Conservation (phyloP, 1,140 invertebrate species). For the Telenomus remus region DNA sequence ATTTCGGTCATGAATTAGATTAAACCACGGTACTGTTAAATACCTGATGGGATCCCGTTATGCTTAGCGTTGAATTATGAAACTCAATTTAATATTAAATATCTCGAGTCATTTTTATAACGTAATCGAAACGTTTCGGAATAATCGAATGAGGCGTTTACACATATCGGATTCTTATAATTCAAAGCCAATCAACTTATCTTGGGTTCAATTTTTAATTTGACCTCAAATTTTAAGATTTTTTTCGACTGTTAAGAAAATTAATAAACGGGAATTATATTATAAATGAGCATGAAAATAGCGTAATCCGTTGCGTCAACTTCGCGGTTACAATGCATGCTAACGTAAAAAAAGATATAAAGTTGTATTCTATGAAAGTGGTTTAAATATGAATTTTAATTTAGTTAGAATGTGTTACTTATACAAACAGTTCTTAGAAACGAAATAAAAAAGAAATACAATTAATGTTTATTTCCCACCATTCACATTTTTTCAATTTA, state of each 20-base stretch:
- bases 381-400: no score
- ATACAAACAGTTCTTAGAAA: constrained; percentile 2
- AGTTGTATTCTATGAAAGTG: no score
- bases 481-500: constrained; percentile 20
- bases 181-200: no score
- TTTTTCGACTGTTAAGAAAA: not conserved
- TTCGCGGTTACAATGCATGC: constrained; percentile 26
- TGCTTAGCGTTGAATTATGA: not conserved
- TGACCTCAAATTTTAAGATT: not conserved
- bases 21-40: not conserved
- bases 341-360: not conserved
- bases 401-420: no score
- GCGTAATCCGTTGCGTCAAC: constrained; percentile 30
- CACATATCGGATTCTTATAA: no score
- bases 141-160: not conserved
- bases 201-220: no score
- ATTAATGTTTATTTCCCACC: constrained; percentile 18
- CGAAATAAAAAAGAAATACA: constrained; percentile 11
- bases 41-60: not conserved
- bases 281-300: constrained; percentile 37
- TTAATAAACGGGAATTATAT: no score
- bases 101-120: constrained; percentile 2
- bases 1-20: constrained; percentile 4
- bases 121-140: not conserved
- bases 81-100: not conserved